Conservation (phyloP, 2,113 vertebrate species). For the Scopus umbretta region DNA sequence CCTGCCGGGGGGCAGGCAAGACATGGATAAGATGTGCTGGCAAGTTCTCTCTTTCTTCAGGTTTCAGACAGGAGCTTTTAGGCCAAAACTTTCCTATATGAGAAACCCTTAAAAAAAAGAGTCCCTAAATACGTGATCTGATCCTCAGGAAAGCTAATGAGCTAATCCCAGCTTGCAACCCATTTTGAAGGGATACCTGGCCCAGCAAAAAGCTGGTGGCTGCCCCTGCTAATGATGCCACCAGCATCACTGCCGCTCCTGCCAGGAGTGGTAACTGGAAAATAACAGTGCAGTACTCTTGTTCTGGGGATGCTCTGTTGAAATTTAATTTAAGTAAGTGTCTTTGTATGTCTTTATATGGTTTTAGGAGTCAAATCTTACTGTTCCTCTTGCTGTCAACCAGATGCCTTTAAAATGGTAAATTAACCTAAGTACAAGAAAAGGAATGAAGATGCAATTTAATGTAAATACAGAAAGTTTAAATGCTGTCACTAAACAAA, state of each 20-base stretch:
- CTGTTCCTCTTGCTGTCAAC: not conserved
- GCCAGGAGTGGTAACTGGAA: not conserved
- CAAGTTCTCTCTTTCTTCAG: not conserved
- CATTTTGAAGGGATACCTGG: not conserved
- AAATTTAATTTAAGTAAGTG: not conserved
- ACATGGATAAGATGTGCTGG: not conserved
- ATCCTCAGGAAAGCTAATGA: not conserved
- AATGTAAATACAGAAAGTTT: not conserved
- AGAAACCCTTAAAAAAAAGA: not conserved
- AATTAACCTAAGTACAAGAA: not conserved
- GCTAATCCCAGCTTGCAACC: not conserved
- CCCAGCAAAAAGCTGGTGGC: not conserved
- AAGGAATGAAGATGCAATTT: not conserved
- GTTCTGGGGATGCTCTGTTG: not conserved
- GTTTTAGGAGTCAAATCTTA: not conserved
- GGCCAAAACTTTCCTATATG: not conserved
- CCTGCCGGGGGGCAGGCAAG: not conserved
- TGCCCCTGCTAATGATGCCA: not conserved
- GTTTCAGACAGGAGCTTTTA: not conserved
- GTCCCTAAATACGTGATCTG: not conserved
- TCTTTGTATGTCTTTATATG: not conserved
- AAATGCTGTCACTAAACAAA: not conserved
- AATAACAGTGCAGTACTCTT: not conserved
- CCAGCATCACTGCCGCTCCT: not conserved
- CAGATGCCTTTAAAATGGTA: not conserved